Percentiles rank a stretch among this genome's conserved stretches.
Conservation (phyloP, 2,797 vertebrate genomes). For the Crypturellus tataupa region DNA sequence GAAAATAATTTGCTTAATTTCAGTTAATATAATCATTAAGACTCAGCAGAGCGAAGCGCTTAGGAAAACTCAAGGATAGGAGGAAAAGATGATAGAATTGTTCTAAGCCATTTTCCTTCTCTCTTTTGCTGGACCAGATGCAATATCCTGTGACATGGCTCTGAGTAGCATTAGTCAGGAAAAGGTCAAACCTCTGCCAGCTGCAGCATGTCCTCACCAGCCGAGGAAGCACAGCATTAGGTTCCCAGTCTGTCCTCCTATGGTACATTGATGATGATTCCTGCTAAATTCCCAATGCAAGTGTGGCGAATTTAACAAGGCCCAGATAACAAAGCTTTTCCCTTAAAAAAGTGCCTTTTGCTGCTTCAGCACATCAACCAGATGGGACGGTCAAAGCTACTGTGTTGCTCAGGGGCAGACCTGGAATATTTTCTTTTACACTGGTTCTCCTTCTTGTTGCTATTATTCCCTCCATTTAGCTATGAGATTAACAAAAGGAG, state of each 20-base stretch:
- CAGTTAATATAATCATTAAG: not conserved
- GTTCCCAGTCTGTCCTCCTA: not conserved
- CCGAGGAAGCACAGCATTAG: not conserved
- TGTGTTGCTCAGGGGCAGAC: not conserved
- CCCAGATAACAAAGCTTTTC: accelerated
- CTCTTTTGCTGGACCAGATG: not conserved
- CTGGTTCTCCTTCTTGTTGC: not conserved
- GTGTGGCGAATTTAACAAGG: not conserved
- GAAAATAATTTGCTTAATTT: not conserved
- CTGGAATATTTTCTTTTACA: not conserved
- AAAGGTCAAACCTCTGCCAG: not conserved
- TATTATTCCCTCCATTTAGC: not conserved
- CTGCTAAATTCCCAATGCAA: not conserved
- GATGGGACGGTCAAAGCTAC: not conserved
- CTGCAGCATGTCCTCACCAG: not conserved
- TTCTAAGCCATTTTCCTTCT: not conserved
- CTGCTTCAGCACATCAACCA: not conserved
- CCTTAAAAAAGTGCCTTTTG: not conserved
- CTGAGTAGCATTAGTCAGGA: not conserved
- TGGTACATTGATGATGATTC: too few relatives aligned
- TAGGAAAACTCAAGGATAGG: not conserved
- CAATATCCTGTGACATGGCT: not conserved
- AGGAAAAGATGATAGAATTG: not conserved
- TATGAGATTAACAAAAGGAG: not conserved
- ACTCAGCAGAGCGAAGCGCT: not conserved